A percentile compares a stretch with the other conserved stretches of the same genome.
Conservation (phyloP, 2,113 vertebrate genomes). For the Lanius collurio region DNA sequence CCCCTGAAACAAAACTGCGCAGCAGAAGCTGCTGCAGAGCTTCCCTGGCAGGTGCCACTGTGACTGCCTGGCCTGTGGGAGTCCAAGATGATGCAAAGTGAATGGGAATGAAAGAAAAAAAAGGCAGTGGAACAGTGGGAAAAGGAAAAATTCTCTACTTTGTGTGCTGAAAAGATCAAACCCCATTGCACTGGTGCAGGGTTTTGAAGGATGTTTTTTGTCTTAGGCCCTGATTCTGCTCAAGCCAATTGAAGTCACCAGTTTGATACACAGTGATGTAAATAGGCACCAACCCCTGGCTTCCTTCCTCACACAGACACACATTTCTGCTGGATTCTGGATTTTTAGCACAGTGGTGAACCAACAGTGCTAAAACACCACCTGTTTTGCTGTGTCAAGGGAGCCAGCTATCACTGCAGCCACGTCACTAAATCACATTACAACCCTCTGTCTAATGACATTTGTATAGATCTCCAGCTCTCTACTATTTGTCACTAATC, state of each 20-base stretch:
- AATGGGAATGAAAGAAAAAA: neutral
- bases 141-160: neutral
- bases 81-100: neutral
- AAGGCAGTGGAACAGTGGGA: neutral
- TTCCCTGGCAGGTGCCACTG: neutral
- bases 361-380: neutral
- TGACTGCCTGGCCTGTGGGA: neutral
- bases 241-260: neutral
- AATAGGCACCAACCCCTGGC: neutral
- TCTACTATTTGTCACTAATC: neutral
- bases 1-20: neutral
- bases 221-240: neutral
- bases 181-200: neutral
- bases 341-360: neutral
- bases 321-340: neutral
- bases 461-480: slow-evolving; percentile 36
- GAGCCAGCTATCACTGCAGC: neutral
- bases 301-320: neutral
- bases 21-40: neutral
- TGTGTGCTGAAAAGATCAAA: neutral
- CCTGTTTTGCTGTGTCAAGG: neutral
- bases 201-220: neutral
- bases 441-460: neutral
- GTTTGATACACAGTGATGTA: neutral
- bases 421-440: slow-evolving; percentile 13